Base-by-base conservation (phyloP, 1,140 invertebrate genomes). In the Subanguina moxae region DNA sequence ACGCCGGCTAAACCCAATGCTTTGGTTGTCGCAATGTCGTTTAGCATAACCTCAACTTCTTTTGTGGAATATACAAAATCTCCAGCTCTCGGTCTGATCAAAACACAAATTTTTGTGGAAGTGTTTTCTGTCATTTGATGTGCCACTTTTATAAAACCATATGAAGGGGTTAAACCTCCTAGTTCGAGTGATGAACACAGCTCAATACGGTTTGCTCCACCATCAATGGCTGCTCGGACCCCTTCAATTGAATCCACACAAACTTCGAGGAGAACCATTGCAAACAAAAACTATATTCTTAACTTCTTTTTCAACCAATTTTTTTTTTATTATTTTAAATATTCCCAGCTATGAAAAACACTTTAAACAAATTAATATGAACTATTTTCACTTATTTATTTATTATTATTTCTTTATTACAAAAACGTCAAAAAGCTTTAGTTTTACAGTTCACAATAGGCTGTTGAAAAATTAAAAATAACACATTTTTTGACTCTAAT, bases 141-240 rank as follows among this genome's bases (percentile, higher is more conserved):
- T n/a, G 43, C 43, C 11, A n/a, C 43, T 13, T 45, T 45, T 45
- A 45, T 45, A n/a, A 45, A 45, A 13, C 43, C 43, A n/a, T 45
- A 45, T 13, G 65, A 57, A 9, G 67, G 67, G 15, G 67, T 69
- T 13, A 69, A 30, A 46, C 67, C 67, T 57, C 67, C 67, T 32
- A 69, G 9, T 11, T 67, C 64, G 5, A 69, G 58, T 1, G 67
- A 65, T 23, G 67, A 69, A 32, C 67, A 69, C 46, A 69, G 56
- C 59, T 69, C 67, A 42, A 69, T 65, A 15, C 67, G 67, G 56
- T 69, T 65, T 9, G 67, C 67, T 32, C 67, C 67, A 9, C 67
- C 67, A n/a, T 28, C 43, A 45, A 69, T 27, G 27, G 67, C 67
- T 0, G 64, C 67, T 28, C 15, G 25, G 17, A 69, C n/a, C 19